Conservation (phyloP, 2,113 vertebrate species). For the Potamarius usumacintae region DNA sequence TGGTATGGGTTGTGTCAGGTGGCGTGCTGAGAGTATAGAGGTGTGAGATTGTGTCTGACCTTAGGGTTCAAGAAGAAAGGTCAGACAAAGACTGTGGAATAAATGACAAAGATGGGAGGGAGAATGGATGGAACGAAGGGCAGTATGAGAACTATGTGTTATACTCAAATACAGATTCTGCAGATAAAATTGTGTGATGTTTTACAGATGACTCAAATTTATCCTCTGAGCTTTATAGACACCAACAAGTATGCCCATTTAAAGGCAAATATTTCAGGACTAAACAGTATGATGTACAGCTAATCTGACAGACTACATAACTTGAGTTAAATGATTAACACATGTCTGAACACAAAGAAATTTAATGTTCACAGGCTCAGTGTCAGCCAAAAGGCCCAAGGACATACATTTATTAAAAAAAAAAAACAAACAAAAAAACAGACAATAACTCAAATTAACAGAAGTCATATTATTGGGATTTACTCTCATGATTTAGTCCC, state of each 20-base stretch:
- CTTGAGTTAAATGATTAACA: constrained; percentile 35
- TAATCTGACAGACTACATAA: constrained; percentile 34
- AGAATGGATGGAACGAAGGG: constrained; percentile 53
- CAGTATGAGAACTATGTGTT: constrained; percentile 43
- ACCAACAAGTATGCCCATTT: constrained; percentile 34
- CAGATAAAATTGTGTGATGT: constrained; percentile 19
- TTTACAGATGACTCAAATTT: background rate
- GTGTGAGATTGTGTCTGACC: constrained; percentile 61
- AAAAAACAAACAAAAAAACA: constrained; percentile 15
- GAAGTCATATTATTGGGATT: constrained; percentile 27
- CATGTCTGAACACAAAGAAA: constrained; percentile 20
- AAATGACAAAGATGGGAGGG: constrained; percentile 45
- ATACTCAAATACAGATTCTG: constrained; percentile 7
- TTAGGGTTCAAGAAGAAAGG: constrained; percentile 63
- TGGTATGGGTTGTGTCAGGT: constrained; percentile 47
- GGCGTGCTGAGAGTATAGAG: constrained; percentile 25
- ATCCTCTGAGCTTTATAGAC: constrained; percentile 20
- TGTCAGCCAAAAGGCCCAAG: constrained; percentile 15
- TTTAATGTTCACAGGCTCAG: constrained; percentile 24
- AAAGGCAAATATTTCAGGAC: constrained; percentile 30
- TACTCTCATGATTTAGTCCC: constrained; percentile 10
- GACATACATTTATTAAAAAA: background rate
- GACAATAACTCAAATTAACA: constrained; percentile 35
- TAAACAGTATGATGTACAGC: constrained; percentile 16
- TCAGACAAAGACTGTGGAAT: constrained; percentile 49